Conservation (phyloP, 1,140 invertebrate genomes). For the Nasonia giraulti region DNA sequence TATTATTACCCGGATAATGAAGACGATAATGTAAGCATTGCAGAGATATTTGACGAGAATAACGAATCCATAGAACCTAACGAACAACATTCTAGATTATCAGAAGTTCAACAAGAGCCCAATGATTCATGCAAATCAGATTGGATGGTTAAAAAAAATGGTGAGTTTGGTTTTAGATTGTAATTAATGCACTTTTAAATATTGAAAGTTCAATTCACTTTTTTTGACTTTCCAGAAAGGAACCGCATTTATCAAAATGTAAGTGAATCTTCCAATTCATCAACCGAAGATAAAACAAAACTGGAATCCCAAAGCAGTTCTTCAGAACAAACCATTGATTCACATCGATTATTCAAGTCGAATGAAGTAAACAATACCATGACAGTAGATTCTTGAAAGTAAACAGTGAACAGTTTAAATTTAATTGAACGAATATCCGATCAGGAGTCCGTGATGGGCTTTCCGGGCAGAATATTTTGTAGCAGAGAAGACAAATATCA, state of each 20-base stretch:
- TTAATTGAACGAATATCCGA: neutral
- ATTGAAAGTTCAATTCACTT: neutral
- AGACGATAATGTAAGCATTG: constrained; percentile 89
- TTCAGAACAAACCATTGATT: neutral
- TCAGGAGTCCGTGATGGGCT: neutral
- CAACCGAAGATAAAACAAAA: neutral
- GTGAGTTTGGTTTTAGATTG: neutral
- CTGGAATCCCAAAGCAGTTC: neutral
- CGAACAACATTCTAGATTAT: neutral
- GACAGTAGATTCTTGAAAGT: neutral
- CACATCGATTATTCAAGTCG: neutral
- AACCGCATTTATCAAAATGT: neutral
- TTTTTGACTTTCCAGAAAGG: constrained; percentile 20
- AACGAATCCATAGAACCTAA: neutral
- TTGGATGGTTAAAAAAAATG: constrained; percentile 16
- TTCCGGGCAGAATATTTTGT: neutral
- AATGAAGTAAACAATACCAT: neutral
- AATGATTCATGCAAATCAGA: neutral
- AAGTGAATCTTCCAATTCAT: neutral
- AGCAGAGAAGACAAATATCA: neutral
- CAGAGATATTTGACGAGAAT: constrained; percentile 74
- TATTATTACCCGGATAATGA: constrained; percentile 92
- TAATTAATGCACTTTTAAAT: neutral
- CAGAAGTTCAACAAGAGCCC: neutral
- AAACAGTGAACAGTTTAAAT: neutral